These are phyloP conservation scores for Oasisia sp. DNA, from an alignment of 2,888 invertebrate genomes.

Conservation along the genomic window DNA sequence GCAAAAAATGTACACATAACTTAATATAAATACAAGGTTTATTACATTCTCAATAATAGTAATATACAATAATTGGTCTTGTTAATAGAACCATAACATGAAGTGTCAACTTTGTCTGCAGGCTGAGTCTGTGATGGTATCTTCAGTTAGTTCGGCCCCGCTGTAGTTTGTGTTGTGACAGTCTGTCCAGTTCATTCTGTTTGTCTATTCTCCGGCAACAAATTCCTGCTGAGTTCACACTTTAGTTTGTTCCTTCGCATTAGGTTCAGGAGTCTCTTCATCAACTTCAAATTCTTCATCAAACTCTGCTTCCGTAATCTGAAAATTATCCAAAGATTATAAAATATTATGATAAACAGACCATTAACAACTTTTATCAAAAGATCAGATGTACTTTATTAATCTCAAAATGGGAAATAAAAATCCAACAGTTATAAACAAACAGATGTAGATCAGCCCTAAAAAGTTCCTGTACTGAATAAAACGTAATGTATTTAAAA, in stretches of 20 bases:
- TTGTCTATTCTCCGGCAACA: not conserved
- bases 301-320: slow-evolving; percentile 10
- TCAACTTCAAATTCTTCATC: not conserved
- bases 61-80: not conserved
- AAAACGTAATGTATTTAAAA: no score
- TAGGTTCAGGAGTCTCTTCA: not conserved
- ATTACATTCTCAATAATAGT: slow-evolving; percentile 2
- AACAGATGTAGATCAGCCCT: no score
- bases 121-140: no score
- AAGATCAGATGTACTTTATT: no score
- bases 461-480: no score
- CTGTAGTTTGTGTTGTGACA: no score
- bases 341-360: not conserved
- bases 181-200: not conserved
- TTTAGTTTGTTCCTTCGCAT: not conserved
- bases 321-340: not conserved
- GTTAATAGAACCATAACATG: not conserved
- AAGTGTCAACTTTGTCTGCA: not conserved
- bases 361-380: not conserved
- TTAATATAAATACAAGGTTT: not conserved
- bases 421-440: no score
- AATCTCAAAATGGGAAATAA: no score
- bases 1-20: not conserved
- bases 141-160: no score
- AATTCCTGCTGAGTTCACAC: not conserved